phyloP scores from a whole-genome alignment of 64 coral and sea anemone genomes.

The Exaiptasia diaphana region DNA sequence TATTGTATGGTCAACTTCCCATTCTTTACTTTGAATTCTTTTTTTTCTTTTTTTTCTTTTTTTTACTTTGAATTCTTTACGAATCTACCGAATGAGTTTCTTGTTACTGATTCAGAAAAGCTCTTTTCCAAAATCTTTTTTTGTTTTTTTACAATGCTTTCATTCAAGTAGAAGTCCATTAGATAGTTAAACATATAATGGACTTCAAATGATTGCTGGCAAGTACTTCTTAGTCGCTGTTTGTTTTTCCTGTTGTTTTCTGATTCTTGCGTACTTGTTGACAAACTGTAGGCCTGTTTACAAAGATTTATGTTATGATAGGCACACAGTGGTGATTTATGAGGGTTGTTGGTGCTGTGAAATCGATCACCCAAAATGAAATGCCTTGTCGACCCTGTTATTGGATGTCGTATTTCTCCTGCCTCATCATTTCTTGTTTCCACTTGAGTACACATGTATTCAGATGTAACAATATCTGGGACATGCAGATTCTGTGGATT shows the following conservation, averaged over 20 bases:
- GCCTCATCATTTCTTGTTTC: too few species aligned
- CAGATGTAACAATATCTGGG: neutral
- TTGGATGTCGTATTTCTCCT: neutral
- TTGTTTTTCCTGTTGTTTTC: too few species aligned
- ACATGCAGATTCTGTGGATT: neutral
- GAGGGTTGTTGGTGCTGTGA: neutral
- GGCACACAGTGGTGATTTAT: too few species aligned
- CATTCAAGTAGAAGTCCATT: neutral
- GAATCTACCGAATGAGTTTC: too few species aligned
- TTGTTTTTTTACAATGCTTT: neutral
- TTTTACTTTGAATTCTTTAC: too few species aligned
- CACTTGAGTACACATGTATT: neutral
- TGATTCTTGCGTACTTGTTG: too few species aligned
- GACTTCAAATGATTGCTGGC: neutral
- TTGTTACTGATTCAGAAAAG: neutral
- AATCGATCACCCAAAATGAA: slow-evolving; percentile 6
- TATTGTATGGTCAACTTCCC: too few species aligned
- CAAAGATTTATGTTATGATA: too few species aligned
- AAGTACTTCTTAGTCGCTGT: too few species aligned
- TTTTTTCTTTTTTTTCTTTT: too few species aligned
- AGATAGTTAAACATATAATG: neutral
- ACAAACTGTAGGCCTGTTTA: too few species aligned
- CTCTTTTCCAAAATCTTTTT: neutral
- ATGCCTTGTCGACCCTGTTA: neutral
- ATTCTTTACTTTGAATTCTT: too few species aligned